Evolutionary conservation across 2,888 invertebrate species (phyloP).

Genomic region (Himalopsyche tibetana): DNA sequence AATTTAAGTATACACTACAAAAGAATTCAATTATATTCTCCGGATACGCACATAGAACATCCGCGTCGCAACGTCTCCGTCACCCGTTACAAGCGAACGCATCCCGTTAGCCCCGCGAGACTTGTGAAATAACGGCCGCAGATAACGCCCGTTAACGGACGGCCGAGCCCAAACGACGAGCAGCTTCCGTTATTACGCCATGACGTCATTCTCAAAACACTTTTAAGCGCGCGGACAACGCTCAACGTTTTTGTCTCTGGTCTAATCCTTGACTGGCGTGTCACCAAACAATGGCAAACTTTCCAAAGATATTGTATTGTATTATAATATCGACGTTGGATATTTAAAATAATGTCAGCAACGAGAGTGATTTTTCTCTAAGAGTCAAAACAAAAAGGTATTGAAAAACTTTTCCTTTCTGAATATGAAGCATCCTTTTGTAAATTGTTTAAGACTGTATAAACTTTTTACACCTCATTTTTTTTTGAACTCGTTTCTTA

Average conservation of each 20-base stretch:
- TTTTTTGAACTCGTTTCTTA: too few species aligned
- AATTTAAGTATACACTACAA: neutral
- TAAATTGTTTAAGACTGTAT: too few species aligned
- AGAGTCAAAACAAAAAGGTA: too few species aligned
- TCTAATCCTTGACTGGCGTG: neutral
- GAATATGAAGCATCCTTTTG: too few species aligned
- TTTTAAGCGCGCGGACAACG: neutral
- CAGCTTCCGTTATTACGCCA: neutral
- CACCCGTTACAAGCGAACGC: constrained; percentile 13
- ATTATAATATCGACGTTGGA: too few species aligned
- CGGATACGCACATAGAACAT: constrained; percentile 25
- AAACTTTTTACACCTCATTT: too few species aligned
- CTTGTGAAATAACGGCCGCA: constrained; percentile 33
- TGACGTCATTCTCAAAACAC: constrained; percentile 23
- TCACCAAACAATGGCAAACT: too few species aligned
- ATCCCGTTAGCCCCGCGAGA: constrained; percentile 21
- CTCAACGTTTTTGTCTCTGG: neutral
- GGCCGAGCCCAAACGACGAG: neutral
- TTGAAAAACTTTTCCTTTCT: too few species aligned
- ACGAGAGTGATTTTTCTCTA: too few species aligned
- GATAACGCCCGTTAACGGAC: constrained; percentile 40
- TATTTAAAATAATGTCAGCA: too few species aligned
- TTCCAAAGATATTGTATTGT: too few species aligned
- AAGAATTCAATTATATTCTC: constrained; percentile 27
- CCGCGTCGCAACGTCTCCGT: neutral